Conservation (phyloP, 2,797 vertebrate genomes). For the Epinephelus coioides region DNA sequence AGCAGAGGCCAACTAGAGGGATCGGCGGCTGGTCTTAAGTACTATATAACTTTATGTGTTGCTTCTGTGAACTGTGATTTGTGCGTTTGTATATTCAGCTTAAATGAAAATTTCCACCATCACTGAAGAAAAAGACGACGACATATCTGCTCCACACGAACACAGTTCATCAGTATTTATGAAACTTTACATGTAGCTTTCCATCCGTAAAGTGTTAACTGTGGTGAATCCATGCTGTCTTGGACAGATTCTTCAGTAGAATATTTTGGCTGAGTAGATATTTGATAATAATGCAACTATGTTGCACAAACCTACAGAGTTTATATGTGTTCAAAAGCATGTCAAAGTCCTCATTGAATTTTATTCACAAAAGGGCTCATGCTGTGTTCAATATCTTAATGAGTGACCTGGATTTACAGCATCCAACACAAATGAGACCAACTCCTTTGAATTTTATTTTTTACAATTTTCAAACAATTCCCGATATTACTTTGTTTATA, state of each 20-base stretch:
- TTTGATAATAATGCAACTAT: constrained; percentile 76
- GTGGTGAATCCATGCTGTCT: constrained; percentile 51
- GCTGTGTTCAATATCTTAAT: constrained; percentile 47
- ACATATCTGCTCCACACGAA: constrained; percentile 49
- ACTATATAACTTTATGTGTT: constrained; percentile 60
- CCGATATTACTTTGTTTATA: constrained; percentile 61
- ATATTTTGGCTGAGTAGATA: constrained; percentile 73
- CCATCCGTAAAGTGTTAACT: constrained; percentile 64
- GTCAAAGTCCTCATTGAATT: constrained; percentile 60
- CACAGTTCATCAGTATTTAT: constrained; percentile 67
- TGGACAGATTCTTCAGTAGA: constrained; percentile 66
- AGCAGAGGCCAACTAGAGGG: constrained; percentile 81
- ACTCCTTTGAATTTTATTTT: constrained; percentile 61
- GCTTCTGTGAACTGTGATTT: constrained; percentile 75
- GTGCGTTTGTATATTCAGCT: constrained; percentile 75
- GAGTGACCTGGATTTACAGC: constrained; percentile 51
- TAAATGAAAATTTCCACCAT: constrained; percentile 63
- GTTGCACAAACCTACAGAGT: constrained; percentile 64
- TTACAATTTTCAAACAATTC: constrained; percentile 61
- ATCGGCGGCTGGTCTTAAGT: constrained; percentile 28
- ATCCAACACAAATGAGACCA: constrained; percentile 46
- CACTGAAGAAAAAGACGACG: constrained; percentile 54
- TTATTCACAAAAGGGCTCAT: constrained; percentile 66
- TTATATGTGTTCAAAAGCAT: constrained; percentile 68
- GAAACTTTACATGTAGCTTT: constrained; percentile 59